These are phyloP conservation scores for Limnephilus rhombicus DNA, from an alignment of 2,888 invertebrate species.

Conservation along the genomic window DNA sequence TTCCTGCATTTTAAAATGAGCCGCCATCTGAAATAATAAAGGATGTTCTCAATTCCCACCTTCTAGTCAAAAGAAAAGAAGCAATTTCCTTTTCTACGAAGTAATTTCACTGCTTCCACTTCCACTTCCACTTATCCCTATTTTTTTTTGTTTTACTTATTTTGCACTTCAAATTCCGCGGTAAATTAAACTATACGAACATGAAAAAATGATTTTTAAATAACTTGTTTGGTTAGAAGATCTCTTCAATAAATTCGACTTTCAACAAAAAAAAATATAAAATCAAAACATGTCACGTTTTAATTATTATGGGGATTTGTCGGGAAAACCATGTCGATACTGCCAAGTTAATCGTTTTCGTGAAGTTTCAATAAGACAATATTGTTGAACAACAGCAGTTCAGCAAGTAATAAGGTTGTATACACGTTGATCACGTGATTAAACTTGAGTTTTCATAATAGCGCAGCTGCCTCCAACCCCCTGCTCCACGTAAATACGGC, in stretches of 20 bases:
- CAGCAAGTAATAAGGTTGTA: constrained; percentile 5
- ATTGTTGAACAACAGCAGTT: not conserved
- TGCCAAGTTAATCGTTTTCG: not conserved
- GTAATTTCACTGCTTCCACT: too few relatives aligned
- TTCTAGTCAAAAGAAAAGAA: too few relatives aligned
- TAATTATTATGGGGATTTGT: not conserved
- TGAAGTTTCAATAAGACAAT: not conserved
- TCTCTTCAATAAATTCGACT: too few relatives aligned
- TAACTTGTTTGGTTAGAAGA: too few relatives aligned
- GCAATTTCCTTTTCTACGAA: too few relatives aligned
- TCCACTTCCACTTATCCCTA: not conserved
- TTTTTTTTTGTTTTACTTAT: too few relatives aligned
- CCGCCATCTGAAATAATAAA: too few relatives aligned
- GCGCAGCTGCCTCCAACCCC: not conserved
- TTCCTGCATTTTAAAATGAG: too few relatives aligned
- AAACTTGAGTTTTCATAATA: constrained; percentile 14
- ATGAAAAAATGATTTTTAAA: too few relatives aligned
- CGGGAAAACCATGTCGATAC: not conserved
- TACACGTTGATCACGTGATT: constrained; percentile 25
- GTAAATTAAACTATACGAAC: too few relatives aligned
- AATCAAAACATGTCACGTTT: not conserved
- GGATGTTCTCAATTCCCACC: too few relatives aligned
- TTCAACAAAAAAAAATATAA: not conserved
- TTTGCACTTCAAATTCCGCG: too few relatives aligned
- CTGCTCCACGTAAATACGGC: not conserved